Percentiles rank a stretch among this genome's conserved stretches.
Evolutionary conservation across 2,797 vertebrate species (phyloP).

Genomic region (Thamnophis elegans): DNA sequence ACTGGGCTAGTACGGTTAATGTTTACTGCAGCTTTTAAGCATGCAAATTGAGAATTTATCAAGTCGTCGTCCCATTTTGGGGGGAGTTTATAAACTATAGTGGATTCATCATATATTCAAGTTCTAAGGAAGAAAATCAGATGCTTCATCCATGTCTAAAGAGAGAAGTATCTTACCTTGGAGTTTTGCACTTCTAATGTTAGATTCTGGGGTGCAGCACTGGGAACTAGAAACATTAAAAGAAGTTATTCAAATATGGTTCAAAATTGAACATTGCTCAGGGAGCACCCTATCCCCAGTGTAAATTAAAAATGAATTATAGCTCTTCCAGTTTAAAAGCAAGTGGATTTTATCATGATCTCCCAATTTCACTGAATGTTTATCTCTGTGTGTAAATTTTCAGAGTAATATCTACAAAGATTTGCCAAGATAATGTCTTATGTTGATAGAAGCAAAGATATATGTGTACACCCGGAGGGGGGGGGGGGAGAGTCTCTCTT

Average conservation of each 20-base stretch:
- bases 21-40: neutral
- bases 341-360: neutral
- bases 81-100: neutral
- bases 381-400: neutral
- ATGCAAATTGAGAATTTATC: neutral
- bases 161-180: constrained; percentile 79
- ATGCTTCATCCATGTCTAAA: neutral
- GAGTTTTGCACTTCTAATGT: constrained; percentile 95
- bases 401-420: neutral
- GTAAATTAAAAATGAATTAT: neutral
- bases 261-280: neutral
- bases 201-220: constrained; percentile 93
- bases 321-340: neutral
- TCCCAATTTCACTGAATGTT: neutral
- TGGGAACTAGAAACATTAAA: constrained; percentile 80
- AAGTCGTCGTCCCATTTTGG: fast-evolving
- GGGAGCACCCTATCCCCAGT: neutral
- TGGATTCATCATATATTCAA: neutral
- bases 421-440: neutral
- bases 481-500: neutral
- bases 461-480: neutral
- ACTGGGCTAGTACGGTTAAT: neutral
- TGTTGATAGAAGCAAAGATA: neutral
- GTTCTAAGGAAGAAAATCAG: neutral
- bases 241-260: neutral